These are phyloP conservation scores for Sphaerodactylus townsendi DNA, from an alignment of 2,113 vertebrate species.

Conservation along the genomic window DNA sequence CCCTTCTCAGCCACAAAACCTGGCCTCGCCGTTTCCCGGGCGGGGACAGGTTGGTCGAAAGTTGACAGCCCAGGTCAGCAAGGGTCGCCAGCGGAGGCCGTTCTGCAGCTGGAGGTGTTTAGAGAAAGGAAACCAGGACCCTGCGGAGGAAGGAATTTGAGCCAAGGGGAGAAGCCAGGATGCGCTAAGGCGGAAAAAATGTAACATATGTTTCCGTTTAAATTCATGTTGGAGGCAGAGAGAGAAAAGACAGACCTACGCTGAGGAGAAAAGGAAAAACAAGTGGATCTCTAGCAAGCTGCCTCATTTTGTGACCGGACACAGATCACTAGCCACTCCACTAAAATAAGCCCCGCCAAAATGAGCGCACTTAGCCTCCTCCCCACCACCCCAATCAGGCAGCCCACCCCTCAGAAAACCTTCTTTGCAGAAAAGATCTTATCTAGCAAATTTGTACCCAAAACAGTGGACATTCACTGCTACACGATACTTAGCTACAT, in stretches of 20 bases:
- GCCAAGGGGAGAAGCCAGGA: constrained; percentile 20
- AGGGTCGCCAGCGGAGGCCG: not conserved
- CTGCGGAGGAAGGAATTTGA: not conserved
- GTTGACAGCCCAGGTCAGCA: not conserved
- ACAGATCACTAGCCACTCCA: not conserved
- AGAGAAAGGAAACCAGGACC: constrained; percentile 14
- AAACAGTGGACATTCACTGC: too few species aligned
- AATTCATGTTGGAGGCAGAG: constrained; percentile 28
- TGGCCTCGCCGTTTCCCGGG: not conserved
- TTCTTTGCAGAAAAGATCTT: too few species aligned
- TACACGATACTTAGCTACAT: too few species aligned
- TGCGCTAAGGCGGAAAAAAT: constrained; percentile 27
- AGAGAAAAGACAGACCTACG: not conserved
- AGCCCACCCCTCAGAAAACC: too few species aligned
- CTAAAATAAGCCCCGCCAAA: not conserved
- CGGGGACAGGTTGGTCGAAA: not conserved
- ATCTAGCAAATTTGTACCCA: too few species aligned
- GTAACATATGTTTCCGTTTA: constrained; percentile 17
- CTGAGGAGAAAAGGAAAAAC: not conserved
- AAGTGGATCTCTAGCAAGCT: not conserved
- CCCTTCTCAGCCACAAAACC: not conserved
- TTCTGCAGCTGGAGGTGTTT: not conserved
- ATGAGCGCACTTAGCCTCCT: too few species aligned
- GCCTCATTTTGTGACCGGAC: too few species aligned
- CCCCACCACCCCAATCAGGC: too few species aligned